Evolutionary conservation across 2,888 invertebrate genomes (phyloP), one percentile per base, ranked within the genome.

Genomic region (Mythimna vitellina): DNA sequence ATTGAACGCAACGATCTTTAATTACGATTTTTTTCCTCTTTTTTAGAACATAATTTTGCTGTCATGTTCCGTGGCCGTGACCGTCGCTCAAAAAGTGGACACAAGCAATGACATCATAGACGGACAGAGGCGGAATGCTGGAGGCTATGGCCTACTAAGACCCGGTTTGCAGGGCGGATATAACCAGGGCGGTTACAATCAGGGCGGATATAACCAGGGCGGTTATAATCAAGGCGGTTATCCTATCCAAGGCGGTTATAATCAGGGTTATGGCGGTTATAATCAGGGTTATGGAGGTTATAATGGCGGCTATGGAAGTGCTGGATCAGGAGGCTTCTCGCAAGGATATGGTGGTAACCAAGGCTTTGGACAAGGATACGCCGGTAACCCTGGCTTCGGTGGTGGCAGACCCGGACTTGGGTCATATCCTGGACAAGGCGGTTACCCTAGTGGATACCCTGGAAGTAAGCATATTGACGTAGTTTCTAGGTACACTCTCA

Each of bases 71-170:
- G 56, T 94, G 86, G 91, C 92, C 86, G 89, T 92, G 83, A 87
- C 89, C 22, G 72, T 86, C 8, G 90, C 90, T 51, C 93, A 93
- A 82, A 89, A 91, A 60, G 73, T 92, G n/a, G 94, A 92, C 35
- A 75, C 89, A 3, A 91, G 82, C 70, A 88, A 86, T 81, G 92
- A 92, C 71, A 76, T 88, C 73, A 86, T 84, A 53, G 90, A 88
- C 38, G 86, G 88, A 29, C 91, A 90, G 68, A 87, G 90, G 32
- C 86, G 93, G 25, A 93, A 88, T 74, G 80, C 86, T 0, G 93
- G 94, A 51, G 94, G 95, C 10, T 95, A 95, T 65, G 95, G 95
- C 2, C 82, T 95, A 22, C n/a, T 76, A 64, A 76, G 80, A 49
- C 75, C 75, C 1, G 29, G 64, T 17, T 54, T 20, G 12, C 74